Evolutionary conservation across 2,888 invertebrate genomes (phyloP), one percentile per base, ranked within the genome.

Genomic region (Sialis lutaria): DNA sequence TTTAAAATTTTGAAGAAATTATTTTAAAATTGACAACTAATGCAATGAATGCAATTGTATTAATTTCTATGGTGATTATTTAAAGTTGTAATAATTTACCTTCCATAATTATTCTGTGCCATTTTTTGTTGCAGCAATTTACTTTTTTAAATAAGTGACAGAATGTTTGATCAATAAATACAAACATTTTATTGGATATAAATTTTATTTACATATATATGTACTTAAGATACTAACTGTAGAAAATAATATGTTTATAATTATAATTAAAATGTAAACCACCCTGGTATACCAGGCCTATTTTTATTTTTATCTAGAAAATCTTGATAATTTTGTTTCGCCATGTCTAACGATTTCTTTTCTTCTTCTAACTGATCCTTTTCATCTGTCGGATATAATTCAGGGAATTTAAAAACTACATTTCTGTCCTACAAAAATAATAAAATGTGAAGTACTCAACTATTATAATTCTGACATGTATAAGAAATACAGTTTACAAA

Each of bases 371-470:
- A 64, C n/a, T 75, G 67, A 45, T 72, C 67, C 39, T 69, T 66
- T 1, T 61, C 58, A 30, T 69, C 63, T 32, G 70, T 59, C 0
- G 68, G 67, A 60, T 80, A 84, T 40, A 92, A 50, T 40, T 87
- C 70, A 0, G 92, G 92, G 60, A 80, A 91, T 51, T 73, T 70
- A 66, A 92, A 92, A 46, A 68, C 72, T 56, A 76, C 67, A 8
- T 73, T 73, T 59, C 76, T 79, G 0, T 80, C 80, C 88, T 89
- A 65, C 6, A 73, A 71, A 33, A 33, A 52, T 47, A 50, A 50
- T 42, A 50, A 13, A 48, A 48, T 10, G 45, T 39, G 35, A 30
- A 12, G 41, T 37, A 51, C 45, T 45, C 10, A 39, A 22, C 41
- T 43, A 42, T 47, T 39, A 7, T 37, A 33, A 48, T 40, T 39